Base-by-base conservation (phyloP, 2,797 vertebrate genomes). In the Tamandua tetradactyla region DNA sequence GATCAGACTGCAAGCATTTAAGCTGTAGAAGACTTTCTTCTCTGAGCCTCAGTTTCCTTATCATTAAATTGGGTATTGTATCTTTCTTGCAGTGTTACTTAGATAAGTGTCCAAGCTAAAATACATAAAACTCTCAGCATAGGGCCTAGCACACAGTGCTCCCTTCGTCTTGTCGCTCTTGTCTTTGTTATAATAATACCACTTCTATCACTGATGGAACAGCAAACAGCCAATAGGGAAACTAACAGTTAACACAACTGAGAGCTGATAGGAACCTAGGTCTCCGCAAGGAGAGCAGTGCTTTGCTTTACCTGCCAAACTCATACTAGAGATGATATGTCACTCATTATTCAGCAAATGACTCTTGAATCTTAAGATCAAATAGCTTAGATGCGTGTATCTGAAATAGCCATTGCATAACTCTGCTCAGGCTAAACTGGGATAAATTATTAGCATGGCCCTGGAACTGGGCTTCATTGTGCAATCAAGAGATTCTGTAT, bases 401-500 rank as follows among this genome's bases (percentile, higher is more conserved):
- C 20, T 30, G 59, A 32, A 92, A 96, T 94, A 91, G 91, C 68
- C 15, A 23, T 69, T 98, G 97, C 98, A 85, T 87, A 98, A 97
- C 87, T 94, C 94, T 80, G 97, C 95, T 93, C 86, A 95, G 96
- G 88, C 96, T 98, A 97, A 97, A 97, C 94, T 97, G 98, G 22
- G 2, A 96, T 97, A 95, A 84, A 1, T 96, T 97, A 94, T 95
- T 97, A 98, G 97, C 97, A 96, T 92, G 86, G 97, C 93, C 92
- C 91, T 97, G 97, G 98, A 97, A 97, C 98, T 13, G 0, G 85
- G 96, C 94, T 97, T 92, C 97, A 89, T 98, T 98, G 97, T 98
- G 97, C 98, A 98, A 98, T 97, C 96, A 5, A 94, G 97, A 96
- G 97, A 98, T 98, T 97, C 98, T 98, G 98, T 96, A 97, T 97